Base-by-base conservation (phyloP, 2,113 vertebrate species). In the Lucifuga dentata region DNA sequence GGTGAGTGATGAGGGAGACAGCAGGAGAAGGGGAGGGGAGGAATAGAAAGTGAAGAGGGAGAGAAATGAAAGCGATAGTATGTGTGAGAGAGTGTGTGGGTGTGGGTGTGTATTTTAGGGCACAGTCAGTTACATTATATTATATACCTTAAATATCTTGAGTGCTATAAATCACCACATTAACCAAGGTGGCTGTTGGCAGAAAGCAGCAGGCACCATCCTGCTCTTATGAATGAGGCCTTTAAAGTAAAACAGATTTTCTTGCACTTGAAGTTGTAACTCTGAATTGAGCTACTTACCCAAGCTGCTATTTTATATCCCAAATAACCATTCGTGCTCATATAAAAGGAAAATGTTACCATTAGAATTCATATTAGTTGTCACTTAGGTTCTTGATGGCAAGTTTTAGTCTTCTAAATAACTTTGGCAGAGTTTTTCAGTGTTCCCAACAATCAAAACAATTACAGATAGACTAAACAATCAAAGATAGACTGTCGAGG, bases 101-200 rank as follows among this genome's bases (percentile, higher is more conserved):
- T 19, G 40, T 39, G 52, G 24, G 3, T 24, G 68, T 26, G 2
- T 63, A 5, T 8, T 46, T 39, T 11, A 23, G 17, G 56, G 21
- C 61, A 58, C 19, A 5, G 3, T 16, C 41, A 43, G 73, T 29
- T 40, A 53, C 49, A 38, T 72, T 45, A 65, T 15, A 58, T 17
- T 24, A 51, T 62, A 32, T 16, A 33, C 59, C 46, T 73, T 76
- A 72, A 76, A 68, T 40, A 65, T 58, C 41, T 32, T 16, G 12
- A 51, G 35, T 8, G 57, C 59, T 15, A 73, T 78, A 64, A 73
- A 81, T 85, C 78, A 68, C 40, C 1, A 24, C n/a, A 40, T 68
- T 79, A 77, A 72, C 36, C 49, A 46, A 56, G 2, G 9, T 8
- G 39, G 41, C 51, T 62, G 45, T 3, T 0, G 50, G 26, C n/a